Evolutionary conservation across 37 sponge, comb jelly and placozoan species (phyloP).

Genomic region (Ephydatia muelleri): DNA sequence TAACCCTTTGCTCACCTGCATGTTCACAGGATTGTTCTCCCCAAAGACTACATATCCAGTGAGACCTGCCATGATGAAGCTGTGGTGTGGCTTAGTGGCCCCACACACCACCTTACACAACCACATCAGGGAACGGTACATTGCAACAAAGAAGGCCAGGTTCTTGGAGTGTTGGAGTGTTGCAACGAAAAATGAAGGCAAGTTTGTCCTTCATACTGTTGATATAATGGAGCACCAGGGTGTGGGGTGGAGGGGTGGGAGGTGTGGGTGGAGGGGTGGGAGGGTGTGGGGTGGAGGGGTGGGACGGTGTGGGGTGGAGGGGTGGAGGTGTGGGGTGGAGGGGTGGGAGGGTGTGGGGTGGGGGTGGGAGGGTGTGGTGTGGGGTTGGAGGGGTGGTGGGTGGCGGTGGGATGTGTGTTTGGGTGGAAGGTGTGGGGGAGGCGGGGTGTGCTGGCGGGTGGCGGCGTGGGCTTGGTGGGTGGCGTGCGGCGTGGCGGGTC

Average conservation of each 20-base stretch:
- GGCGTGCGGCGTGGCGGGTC: too few relatives aligned
- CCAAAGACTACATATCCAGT: slow-evolving; percentile 78
- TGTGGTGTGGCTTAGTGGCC: slow-evolving; percentile 7
- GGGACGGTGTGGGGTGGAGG: neutral
- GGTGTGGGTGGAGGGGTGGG: neutral
- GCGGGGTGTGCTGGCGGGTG: neutral
- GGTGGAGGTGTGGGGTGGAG: neutral
- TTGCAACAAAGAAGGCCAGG: slow-evolving; percentile 53
- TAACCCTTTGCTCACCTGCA: too few relatives aligned
- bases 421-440: neutral
- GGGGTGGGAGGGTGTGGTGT: neutral
- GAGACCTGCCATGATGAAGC: slow-evolving; percentile 37
- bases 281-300: neutral
- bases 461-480: neutral
- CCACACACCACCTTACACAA: slow-evolving; percentile 26
- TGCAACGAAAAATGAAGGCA: slow-evolving; percentile 53
- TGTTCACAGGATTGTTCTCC: slow-evolving; percentile 69
- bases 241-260: neutral
- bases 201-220: slow-evolving; percentile 65
- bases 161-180: slow-evolving; percentile 75
- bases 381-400: neutral
- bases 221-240: neutral
- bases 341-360: neutral
- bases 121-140: slow-evolving; percentile 49
- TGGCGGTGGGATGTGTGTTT: neutral